A percentile compares a stretch with the other conserved stretches of the same genome.
Conservation (phyloP, 2,888 invertebrate genomes). For the Epinotia nisella region DNA sequence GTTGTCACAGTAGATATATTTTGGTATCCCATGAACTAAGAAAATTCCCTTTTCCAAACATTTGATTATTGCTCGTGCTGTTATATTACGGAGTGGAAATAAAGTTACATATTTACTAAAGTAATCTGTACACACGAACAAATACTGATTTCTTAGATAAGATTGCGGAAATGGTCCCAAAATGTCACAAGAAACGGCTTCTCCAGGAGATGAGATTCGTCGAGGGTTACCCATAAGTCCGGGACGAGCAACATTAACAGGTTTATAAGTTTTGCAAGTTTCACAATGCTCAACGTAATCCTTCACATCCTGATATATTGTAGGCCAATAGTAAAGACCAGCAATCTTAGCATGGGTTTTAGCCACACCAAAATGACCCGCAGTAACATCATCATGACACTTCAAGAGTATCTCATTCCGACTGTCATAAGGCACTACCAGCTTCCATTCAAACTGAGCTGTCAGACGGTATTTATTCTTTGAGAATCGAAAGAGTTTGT, state of each 20-base stretch:
- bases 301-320: neutral
- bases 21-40: neutral
- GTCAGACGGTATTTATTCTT: neutral
- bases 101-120: slow-evolving; percentile 6
- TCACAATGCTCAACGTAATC: neutral
- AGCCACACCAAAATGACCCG: slow-evolving; percentile 1
- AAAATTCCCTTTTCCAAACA: slow-evolving; percentile 1
- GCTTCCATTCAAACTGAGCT: slow-evolving; percentile 3
- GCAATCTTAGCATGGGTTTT: neutral
- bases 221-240: slow-evolving; percentile 15
- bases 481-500: no score
- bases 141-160: neutral
- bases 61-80: neutral
- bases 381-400: neutral
- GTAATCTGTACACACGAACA: neutral
- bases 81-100: neutral
- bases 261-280: slow-evolving; percentile 3
- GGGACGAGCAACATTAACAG: neutral
- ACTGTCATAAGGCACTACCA: neutral
- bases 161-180: neutral
- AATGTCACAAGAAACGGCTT: no score
- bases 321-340: slow-evolving; percentile 1
- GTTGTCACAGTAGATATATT: neutral
- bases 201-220: neutral
- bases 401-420: neutral